phyloP scores from a whole-genome alignment of 2,113 vertebrate genomes.

The Xiphophorus hellerii region DNA sequence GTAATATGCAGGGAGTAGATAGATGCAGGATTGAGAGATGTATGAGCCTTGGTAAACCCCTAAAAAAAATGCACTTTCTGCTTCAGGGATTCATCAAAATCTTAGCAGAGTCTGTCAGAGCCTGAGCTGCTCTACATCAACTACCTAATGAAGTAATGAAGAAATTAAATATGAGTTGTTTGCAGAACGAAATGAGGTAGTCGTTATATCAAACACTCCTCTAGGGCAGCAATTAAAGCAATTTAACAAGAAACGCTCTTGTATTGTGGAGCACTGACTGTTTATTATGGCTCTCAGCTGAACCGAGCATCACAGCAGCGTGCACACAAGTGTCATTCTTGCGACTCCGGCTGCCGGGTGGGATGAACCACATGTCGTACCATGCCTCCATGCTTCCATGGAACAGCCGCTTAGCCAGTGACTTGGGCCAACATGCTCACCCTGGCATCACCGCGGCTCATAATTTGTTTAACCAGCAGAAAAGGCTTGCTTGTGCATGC shows the following conservation, averaged over 20 bases:
- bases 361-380: conserved; percentile 54
- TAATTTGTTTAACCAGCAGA: conserved; percentile 51
- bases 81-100: conserved; percentile 25
- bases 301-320: conserved; percentile 42
- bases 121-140: conserved; percentile 14
- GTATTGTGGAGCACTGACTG: neutral
- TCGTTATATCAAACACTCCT: conserved; percentile 2
- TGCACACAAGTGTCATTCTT: conserved; percentile 60
- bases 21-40: conserved; percentile 39
- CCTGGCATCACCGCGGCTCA: conserved; percentile 46
- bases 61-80: conserved; percentile 1
- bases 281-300: conserved; percentile 25
- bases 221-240: neutral
- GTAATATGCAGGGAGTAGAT: conserved; percentile 22
- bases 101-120: neutral
- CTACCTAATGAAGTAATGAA: neutral
- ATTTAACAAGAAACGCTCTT: neutral
- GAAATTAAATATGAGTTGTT: neutral
- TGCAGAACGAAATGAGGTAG: neutral
- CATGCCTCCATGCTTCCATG: conserved; percentile 51
- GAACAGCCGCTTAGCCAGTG: conserved; percentile 50
- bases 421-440: conserved; percentile 36
- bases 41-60: conserved; percentile 11
- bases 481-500: conserved; percentile 33
- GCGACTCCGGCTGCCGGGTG: conserved; percentile 49